phyloP scores from a whole-genome alignment of 2,888 invertebrate species.

The Lycia hirtaria region DNA sequence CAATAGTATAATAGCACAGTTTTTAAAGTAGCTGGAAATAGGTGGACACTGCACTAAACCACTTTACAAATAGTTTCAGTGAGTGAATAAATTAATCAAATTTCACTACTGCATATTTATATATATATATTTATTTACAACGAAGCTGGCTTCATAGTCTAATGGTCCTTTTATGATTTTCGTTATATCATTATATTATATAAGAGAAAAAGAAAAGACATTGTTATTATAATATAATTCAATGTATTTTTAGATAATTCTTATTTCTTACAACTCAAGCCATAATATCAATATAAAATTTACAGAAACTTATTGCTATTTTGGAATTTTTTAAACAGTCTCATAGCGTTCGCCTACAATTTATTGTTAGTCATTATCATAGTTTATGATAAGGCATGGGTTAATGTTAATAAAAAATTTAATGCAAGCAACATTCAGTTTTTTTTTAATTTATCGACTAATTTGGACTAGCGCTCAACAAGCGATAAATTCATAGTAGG shows the following conservation, averaged over 20 bases:
- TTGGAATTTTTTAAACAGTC: slow-evolving; percentile 29
- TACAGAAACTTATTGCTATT: slow-evolving; percentile 25
- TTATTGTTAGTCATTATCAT: slow-evolving; percentile 7
- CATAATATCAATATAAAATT: slow-evolving; percentile 28
- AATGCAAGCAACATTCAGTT: slow-evolving; percentile 28
- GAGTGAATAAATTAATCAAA: too few relatives aligned
- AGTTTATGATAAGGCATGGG: slow-evolving; percentile 16
- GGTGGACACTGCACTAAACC: too few relatives aligned
- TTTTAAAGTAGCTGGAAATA: too few relatives aligned
- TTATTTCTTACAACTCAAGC: slow-evolving; percentile 13
- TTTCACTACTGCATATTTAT: too few relatives aligned
- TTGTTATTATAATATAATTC: slow-evolving; percentile 36
- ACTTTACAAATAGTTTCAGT: too few relatives aligned
- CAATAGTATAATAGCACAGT: too few relatives aligned
- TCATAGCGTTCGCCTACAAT: slow-evolving; percentile 2
- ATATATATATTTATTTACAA: too few relatives aligned
- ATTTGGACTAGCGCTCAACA: slow-evolving; percentile 33
- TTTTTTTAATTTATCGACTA: slow-evolving; percentile 15
- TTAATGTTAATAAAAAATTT: slow-evolving; percentile 36
- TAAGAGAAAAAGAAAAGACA: slow-evolving; percentile 17
- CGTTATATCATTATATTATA: neutral
- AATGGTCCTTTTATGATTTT: neutral
- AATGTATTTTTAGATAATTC: slow-evolving; percentile 50
- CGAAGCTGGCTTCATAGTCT: too few relatives aligned
- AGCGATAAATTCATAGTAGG: slow-evolving; percentile 14